These are phyloP conservation scores for Cyanoramphus novaezelandiae DNA, from an alignment of 2,113 vertebrate genomes.

Conservation along the genomic window DNA sequence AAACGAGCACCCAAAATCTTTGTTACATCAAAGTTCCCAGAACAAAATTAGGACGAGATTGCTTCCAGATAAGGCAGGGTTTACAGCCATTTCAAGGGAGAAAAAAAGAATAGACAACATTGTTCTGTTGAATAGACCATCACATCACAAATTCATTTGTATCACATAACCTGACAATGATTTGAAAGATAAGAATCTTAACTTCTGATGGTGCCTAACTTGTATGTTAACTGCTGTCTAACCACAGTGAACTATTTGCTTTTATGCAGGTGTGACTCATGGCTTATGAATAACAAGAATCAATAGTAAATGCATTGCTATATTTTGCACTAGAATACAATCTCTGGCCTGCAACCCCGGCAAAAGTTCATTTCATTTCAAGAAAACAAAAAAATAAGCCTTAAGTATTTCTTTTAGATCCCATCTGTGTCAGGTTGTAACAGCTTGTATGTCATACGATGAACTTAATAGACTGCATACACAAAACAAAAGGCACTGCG, in stretches of 20 bases:
- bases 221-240: not conserved
- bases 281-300: not conserved
- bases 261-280: not conserved
- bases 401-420: not conserved
- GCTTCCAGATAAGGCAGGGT: not conserved
- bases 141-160: not conserved
- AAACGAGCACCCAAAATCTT: not conserved
- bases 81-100: not conserved
- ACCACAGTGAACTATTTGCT: not conserved
- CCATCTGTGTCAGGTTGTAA: not conserved
- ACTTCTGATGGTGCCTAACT: not conserved
- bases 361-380: not conserved
- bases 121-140: not conserved
- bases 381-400: not conserved
- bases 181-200: not conserved
- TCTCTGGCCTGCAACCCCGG: not conserved
- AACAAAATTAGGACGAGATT: not conserved
- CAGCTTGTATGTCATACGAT: not conserved
- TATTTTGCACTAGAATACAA: not conserved
- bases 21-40: not conserved
- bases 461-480: not conserved
- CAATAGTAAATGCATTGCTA: not conserved
- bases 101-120: not conserved
- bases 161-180: not conserved
- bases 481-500: not conserved